Evolutionary conservation across 2,888 invertebrate genomes (phyloP).

Genomic region (Elegia similella): DNA sequence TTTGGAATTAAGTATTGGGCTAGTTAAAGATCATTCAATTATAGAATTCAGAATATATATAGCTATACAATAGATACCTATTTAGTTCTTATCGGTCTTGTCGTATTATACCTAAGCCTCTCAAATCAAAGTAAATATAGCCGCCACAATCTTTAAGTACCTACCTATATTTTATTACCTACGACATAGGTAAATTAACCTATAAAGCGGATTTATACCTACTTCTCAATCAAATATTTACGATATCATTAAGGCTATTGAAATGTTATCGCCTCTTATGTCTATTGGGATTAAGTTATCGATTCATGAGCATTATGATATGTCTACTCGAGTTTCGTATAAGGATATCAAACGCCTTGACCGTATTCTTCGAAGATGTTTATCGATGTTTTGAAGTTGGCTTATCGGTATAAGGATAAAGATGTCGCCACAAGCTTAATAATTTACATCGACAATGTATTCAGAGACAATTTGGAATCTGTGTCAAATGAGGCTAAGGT

Average conservation of each 20-base stretch:
- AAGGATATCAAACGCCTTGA: constrained; percentile 17
- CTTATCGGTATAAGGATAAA: constrained; percentile 10
- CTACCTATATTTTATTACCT: not conserved
- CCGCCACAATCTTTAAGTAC: too few species aligned
- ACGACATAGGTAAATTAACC: not conserved
- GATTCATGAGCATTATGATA: constrained; percentile 3
- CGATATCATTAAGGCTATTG: constrained; percentile 2
- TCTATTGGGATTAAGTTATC: constrained; percentile 12
- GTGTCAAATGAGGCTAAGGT: constrained; percentile 5
- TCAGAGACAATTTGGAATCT: not conserved
- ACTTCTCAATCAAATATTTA: constrained; percentile 3
- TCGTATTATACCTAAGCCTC: too few species aligned
- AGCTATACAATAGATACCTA: too few species aligned
- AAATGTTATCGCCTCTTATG: constrained; percentile 1
- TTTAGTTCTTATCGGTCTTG: too few species aligned
- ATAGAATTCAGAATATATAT: too few species aligned
- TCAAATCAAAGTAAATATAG: too few species aligned
- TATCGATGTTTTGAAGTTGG: constrained; percentile 1
- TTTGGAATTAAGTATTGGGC: too few species aligned
- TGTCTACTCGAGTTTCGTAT: constrained; percentile 3
- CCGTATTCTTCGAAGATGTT: constrained; percentile 6
- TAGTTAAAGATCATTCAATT: too few species aligned
- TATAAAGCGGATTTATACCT: not conserved
- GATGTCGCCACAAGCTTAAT: constrained; percentile 5
- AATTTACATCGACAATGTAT: not conserved